Base-by-base conservation (phyloP, 2,113 vertebrate genomes). In the Heliornis fulica region DNA sequence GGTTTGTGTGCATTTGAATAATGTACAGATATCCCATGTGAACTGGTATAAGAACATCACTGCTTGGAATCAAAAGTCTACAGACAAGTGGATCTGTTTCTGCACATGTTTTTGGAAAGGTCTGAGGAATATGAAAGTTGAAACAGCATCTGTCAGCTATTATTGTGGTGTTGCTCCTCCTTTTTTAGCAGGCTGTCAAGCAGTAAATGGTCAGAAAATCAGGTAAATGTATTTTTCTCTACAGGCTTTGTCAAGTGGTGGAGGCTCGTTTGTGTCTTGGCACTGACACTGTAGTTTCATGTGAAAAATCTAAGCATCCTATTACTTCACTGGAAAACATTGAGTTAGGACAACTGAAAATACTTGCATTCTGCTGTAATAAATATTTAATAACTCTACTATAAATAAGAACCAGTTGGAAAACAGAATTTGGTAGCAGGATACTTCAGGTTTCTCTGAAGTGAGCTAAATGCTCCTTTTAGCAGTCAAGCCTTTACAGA, bases 141-240 rank as follows among this genome's bases (percentile, higher is more conserved):
- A 95, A 96, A 83, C 82, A 86, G 83, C 93, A 97, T 91, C 97
- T 97, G 97, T 93, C 96, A 97, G n/a, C 68, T 94, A 80, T 88
- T 96, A 81, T 66, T 94, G 91, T 75, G 66, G 72, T 64, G 81
- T 79, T 91, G 84, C 88, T 90, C 69, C 7, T 95, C 94, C 69
- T 95, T 72, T 10, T 96, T 96, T 95, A 95, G 96, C 94, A 93
- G 96, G 92, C 86, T 97, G 95, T 95, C 93, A 94, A 29, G 70
- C 66, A 46, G 80, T 45, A 83, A 89, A 77, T 84, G 84, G 83
- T 95, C 96, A 95, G 89, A 92, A 96, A 96, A 75, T 74, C 69
- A 72, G 78, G 77, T 59, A 77, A 87, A 90, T 60, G 41, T 71
- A 81, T 94, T 87, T 50, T 81, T 50, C 74, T 93, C 48, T 76